phyloP scores from a whole-genome alignment of 2,888 invertebrate genomes.

The Drosophila pseudotakahashii region DNA sequence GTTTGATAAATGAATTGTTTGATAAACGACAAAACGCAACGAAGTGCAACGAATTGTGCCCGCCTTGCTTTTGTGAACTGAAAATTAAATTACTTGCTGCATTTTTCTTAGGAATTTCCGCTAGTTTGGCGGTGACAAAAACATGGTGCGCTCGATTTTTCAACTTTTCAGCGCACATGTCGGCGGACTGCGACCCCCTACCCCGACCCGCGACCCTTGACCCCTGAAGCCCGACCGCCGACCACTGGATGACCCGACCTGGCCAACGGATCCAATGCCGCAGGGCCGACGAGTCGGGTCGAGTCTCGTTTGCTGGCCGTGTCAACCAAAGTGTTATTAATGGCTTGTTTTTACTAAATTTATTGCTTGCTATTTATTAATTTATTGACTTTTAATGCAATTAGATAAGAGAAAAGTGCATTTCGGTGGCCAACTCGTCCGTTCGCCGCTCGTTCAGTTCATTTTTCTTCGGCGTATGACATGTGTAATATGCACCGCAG shows the following conservation, averaged over 20 bases:
- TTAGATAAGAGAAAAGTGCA: conserved; percentile 80
- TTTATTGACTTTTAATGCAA: conserved; percentile 79
- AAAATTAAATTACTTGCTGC: conserved; percentile 49
- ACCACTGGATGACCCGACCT: conserved; percentile 67
- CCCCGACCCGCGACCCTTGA: conserved; percentile 32
- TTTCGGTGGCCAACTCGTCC: conserved; percentile 51
- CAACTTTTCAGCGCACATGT: conserved; percentile 60
- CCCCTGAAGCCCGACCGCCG: conserved; percentile 22
- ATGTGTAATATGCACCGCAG: conserved; percentile 54
- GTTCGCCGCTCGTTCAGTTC: conserved; percentile 35
- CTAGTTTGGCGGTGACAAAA: conserved; percentile 69
- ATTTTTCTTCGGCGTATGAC: conserved; percentile 64
- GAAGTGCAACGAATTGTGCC: conserved; percentile 72
- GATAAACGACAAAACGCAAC: conserved; percentile 56
- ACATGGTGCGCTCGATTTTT: conserved; percentile 78
- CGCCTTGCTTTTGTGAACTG: conserved; percentile 29
- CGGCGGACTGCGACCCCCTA: conserved; percentile 21
- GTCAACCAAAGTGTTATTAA: conserved; percentile 83
- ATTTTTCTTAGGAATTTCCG: conserved; percentile 70
- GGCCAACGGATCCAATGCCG: conserved; percentile 39
- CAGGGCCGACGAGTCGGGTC: conserved; percentile 23
- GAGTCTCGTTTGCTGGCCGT: conserved; percentile 47
- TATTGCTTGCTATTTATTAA: conserved; percentile 82
- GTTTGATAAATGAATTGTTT: conserved; percentile 32
- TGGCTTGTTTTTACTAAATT: conserved; percentile 83